These are phyloP conservation scores for Cottus gobio DNA, from an alignment of 2,113 vertebrate species.

Conservation along the genomic window DNA sequence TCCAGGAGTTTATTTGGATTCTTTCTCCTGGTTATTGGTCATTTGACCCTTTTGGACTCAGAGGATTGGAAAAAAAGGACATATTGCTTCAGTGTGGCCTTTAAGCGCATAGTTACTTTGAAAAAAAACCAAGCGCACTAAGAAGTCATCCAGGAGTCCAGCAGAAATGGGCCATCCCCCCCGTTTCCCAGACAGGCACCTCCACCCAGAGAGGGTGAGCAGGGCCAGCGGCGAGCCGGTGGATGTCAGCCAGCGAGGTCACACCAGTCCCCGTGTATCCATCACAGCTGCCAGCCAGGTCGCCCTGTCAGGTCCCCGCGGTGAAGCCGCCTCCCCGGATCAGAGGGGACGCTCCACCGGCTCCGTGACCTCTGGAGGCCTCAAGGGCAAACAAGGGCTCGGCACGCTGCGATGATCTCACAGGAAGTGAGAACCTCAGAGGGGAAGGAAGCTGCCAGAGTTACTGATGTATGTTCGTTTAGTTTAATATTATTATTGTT, in stretches of 20 bases:
- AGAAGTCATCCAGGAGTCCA: background rate
- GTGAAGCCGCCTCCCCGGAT: constrained; percentile 58
- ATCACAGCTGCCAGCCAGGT: constrained; percentile 77
- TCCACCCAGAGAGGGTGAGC: constrained; percentile 46
- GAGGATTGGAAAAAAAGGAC: constrained; percentile 26
- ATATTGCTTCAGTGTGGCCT: constrained; percentile 29
- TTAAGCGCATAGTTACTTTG: too few relatives aligned
- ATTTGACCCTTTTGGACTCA: constrained; percentile 11
- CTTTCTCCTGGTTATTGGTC: constrained; percentile 36
- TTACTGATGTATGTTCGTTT: background rate
- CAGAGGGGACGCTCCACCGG: constrained; percentile 62
- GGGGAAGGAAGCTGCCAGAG: background rate
- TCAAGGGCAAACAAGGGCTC: constrained; percentile 40
- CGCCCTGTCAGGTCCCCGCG: constrained; percentile 71
- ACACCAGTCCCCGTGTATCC: constrained; percentile 68
- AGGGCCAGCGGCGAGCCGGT: constrained; percentile 41
- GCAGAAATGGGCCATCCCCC: constrained; percentile 39
- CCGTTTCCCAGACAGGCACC: constrained; percentile 55
- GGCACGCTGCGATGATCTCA: constrained; percentile 32
- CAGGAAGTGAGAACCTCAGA: too few relatives aligned
- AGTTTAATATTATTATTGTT: too few relatives aligned
- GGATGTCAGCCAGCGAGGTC: constrained; percentile 74
- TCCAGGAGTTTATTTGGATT: background rate
- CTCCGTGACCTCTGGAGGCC: constrained; percentile 54
- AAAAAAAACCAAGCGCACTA: too few relatives aligned